These are phyloP conservation scores for Ariolimax columbianus DNA, from an alignment of 2,888 invertebrate genomes.

Conservation along the genomic window DNA sequence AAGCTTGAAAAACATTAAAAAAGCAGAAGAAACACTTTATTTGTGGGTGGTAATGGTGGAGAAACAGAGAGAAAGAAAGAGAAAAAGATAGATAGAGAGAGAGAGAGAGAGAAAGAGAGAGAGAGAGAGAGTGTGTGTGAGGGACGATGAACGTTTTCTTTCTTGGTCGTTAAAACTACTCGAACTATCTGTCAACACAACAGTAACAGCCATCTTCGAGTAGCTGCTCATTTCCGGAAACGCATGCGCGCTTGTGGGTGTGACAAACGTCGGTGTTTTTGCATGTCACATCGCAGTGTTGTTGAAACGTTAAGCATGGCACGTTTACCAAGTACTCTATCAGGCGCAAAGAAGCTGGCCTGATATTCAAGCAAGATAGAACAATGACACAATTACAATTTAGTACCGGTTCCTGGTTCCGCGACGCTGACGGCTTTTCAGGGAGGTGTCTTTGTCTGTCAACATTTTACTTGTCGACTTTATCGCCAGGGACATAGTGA, in stretches of 20 bases:
- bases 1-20: neutral
- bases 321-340: neutral
- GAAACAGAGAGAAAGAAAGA: no score
- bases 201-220: neutral
- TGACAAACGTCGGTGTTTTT: neutral
- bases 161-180: neutral
- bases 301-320: constrained; percentile 1
- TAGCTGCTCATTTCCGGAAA: constrained; percentile 30
- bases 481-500: neutral
- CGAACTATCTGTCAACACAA: neutral
- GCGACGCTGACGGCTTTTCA: neutral
- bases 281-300: neutral
- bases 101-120: no score
- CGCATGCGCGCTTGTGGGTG: neutral
- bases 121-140: no score
- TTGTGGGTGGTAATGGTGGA: no score
- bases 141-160: neutral
- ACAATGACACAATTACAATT: constrained; percentile 19
- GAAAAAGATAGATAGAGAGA: no score
- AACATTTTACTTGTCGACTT: neutral
- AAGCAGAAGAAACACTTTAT: neutral
- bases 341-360: neutral
- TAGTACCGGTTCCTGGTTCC: neutral
- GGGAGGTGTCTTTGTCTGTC: neutral
- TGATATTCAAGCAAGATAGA: neutral